Evolutionary conservation across 2,888 invertebrate genomes (phyloP), one percentile per base, ranked within the genome.

Genomic region (Synergus umbraculus): DNA sequence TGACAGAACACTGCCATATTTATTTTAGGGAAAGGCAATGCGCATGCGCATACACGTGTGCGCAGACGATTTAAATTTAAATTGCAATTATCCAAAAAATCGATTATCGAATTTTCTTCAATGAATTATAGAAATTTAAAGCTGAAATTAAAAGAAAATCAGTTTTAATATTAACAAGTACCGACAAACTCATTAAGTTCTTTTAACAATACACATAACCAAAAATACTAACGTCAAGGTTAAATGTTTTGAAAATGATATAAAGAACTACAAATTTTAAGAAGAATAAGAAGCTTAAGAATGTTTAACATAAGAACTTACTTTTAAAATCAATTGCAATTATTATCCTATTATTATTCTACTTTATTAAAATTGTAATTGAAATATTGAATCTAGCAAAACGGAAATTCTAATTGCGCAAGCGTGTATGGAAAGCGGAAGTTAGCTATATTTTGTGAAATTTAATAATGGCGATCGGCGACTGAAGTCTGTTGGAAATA

Each of bases 1-100:
- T 73, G 73, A 73, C 73, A 73, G 49, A 54, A 13, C 49, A 49
- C 73, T 54, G 29, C 73, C 73, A 73, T 60, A 46, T 49, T 69
- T 49, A 67, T 54, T 54, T 54, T 46, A 46, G 37, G 49, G 29
- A 37, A 54, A 54, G 9, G n/a, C n/a, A n/a, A 37, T 73, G n/a
- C 22, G 15, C 49, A 73, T 65, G 41, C n/a, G 65, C 43, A 43
- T 9, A 44, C 22, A 13, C 67, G 44, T 46, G 67, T 46, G 67
- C 67, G 44, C 44, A 44, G 44, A 44, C 44, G 4, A 15, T 44
- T 66, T 66, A 46, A 46, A 67, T 67, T 63, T 12, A 63, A 63
- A 63, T 4, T 15, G 15, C 5, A 13, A 13, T 15, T 5, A 1
- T 63, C 10, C 22, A n/a, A 60, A 60, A 10, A 18, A 4, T 60